Percentiles rank a stretch among this genome's conserved stretches.
phyloP scores from a whole-genome alignment of 2,888 invertebrate genomes.

The Lingula anatina region DNA sequence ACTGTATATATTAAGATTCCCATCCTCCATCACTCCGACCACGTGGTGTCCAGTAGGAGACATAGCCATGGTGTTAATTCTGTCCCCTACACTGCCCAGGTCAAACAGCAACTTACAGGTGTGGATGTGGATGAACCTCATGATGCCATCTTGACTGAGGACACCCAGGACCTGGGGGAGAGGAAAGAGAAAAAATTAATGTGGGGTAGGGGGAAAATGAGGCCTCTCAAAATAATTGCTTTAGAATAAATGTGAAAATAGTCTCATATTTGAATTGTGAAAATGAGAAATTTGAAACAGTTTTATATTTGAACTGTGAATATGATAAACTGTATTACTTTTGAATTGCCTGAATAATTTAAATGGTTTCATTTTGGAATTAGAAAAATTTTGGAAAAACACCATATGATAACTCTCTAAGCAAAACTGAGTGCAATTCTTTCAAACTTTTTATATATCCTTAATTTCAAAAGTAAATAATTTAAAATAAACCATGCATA shows the following conservation, averaged over 20 bases:
- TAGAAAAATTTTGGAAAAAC: no score
- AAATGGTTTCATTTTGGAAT: no score
- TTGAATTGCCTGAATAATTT: no score
- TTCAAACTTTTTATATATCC: neutral
- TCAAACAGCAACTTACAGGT: slow-evolving; percentile 46
- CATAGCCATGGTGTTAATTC: slow-evolving; percentile 30
- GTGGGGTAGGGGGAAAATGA: no score
- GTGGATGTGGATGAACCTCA: slow-evolving; percentile 44
- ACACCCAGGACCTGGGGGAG: slow-evolving; percentile 47
- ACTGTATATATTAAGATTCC: slow-evolving; percentile 39
- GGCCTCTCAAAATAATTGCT: no score
- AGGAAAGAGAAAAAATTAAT: no score
- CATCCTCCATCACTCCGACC: slow-evolving; percentile 39
- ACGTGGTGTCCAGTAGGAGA: slow-evolving; percentile 39
- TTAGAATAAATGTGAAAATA: no score
- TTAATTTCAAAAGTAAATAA: neutral
- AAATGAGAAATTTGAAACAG: no score
- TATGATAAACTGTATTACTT: no score
- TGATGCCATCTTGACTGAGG: slow-evolving; percentile 45
- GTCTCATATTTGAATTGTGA: no score
- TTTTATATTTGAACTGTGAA: no score
- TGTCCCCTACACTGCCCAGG: slow-evolving; percentile 35
- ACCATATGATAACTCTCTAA: no score
- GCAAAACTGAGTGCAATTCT: neutral
- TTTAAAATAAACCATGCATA: slow-evolving; percentile 9